Evolutionary conservation across 1,140 invertebrate genomes (phyloP).

Genomic region (Hylyphantes graminicola): DNA sequence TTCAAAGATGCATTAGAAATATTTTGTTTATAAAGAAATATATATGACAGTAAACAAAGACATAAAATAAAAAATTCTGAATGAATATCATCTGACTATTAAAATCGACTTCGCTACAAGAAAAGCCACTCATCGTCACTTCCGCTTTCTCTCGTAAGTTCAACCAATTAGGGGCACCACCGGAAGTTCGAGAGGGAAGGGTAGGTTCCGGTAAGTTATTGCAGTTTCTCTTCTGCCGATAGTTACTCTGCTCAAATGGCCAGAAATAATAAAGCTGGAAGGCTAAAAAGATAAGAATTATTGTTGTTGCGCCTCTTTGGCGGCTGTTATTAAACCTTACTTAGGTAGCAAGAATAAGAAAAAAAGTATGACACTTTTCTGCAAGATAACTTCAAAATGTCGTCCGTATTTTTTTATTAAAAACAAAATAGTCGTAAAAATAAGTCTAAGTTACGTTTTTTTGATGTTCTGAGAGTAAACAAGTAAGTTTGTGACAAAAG

Average conservation of each 20-base stretch:
- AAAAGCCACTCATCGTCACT: slow-evolving; percentile 31
- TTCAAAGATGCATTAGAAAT: no score
- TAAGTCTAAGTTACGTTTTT: neutral
- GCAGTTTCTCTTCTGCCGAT: slow-evolving; percentile 29
- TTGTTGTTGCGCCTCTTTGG: no score
- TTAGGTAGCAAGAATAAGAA: no score
- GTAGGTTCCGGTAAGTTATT: slow-evolving; percentile 20
- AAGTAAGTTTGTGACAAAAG: neutral
- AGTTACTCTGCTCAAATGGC: slow-evolving; percentile 14
- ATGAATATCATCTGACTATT: no score
- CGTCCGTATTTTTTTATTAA: neutral
- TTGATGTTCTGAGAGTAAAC: neutral
- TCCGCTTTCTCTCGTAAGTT: slow-evolving; percentile 22
- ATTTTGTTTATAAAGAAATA: neutral
- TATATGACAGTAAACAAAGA: neutral
- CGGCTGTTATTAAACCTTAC: no score
- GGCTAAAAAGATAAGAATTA: neutral
- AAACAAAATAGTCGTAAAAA: neutral
- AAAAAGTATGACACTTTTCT: no score
- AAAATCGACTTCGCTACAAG: neutral
- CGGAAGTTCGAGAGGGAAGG: slow-evolving; percentile 19
- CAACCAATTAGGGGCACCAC: slow-evolving; percentile 43
- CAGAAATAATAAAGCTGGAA: slow-evolving; percentile 13
- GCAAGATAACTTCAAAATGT: no score
- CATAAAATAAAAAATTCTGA: slow-evolving; percentile 1